Evolutionary conservation across 1,140 invertebrate species (phyloP).

Genomic region (Penaeus vannamei): DNA sequence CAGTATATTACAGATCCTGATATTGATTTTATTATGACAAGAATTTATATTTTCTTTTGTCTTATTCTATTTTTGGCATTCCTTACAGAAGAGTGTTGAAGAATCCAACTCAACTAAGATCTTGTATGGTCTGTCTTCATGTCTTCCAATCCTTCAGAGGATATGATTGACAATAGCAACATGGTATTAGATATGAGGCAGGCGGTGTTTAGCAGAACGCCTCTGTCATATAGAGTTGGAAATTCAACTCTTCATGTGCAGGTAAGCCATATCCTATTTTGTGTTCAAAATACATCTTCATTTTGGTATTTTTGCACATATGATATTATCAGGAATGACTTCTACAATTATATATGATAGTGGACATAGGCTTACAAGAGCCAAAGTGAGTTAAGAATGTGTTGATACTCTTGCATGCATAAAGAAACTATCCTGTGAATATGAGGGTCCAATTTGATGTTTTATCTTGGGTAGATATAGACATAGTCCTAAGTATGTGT

Average conservation of each 20-base stretch:
- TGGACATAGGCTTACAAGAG: no score
- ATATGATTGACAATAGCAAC: constrained; percentile 41
- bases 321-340: background rate
- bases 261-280: background rate
- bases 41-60: background rate
- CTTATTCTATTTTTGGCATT: background rate
- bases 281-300: no score
- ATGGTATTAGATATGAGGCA: constrained; percentile 61
- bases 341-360: background rate
- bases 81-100: background rate
- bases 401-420: no score
- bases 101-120: background rate
- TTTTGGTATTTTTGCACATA: no score
- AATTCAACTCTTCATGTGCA: constrained; percentile 63
- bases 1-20: no score
- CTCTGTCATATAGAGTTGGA: constrained; percentile 64
- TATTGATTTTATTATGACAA: no score
- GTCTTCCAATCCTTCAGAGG: background rate
- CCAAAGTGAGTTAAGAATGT: no score
- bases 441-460: no score
- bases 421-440: no score
- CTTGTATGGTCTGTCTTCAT: background rate
- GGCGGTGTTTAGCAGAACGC: constrained; percentile 58
- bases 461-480: no score
- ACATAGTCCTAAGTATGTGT: no score